A percentile compares a stretch with the other conserved stretches of the same genome.
Evolutionary conservation across 2,888 invertebrate species (phyloP).

Genomic region (Rutpela maculata): DNA sequence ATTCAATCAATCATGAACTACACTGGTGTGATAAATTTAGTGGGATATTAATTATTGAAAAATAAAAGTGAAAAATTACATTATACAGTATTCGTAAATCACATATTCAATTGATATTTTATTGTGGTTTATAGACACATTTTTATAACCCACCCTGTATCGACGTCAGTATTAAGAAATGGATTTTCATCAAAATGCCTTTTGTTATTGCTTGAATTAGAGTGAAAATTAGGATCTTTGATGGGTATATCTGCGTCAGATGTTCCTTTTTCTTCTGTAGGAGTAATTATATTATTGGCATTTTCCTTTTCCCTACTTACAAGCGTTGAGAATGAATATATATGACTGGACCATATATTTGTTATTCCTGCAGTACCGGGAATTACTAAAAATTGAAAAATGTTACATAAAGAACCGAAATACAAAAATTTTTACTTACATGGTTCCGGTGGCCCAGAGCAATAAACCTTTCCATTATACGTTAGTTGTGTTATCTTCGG

Average conservation of each 20-base stretch:
- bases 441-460: slow-evolving; percentile 63
- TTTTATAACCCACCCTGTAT: slow-evolving; percentile 12
- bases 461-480: slow-evolving; percentile 61
- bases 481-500: slow-evolving; percentile 66
- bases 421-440: slow-evolving; percentile 54
- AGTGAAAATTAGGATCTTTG: slow-evolving; percentile 41
- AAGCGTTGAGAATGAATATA: slow-evolving; percentile 43
- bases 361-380: slow-evolving; percentile 57
- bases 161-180: slow-evolving; percentile 1
- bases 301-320: slow-evolving; percentile 21
- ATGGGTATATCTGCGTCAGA: slow-evolving; percentile 48
- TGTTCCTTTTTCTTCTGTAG: slow-evolving; percentile 29
- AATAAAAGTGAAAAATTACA: no score
- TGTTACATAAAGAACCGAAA: no score
- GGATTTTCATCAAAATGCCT: slow-evolving; percentile 16
- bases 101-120: background rate
- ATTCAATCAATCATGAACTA: no score
- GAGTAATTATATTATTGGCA: slow-evolving; percentile 15
- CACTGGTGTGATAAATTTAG: no score
- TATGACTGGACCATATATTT: slow-evolving; percentile 55
- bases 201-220: background rate
- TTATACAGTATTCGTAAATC: background rate
- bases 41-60: no score
- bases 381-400: slow-evolving; percentile 49
- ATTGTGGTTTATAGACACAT: background rate